Evolutionary conservation across 2,888 invertebrate genomes (phyloP).

Genomic region (Phragmatobia fuliginosa): DNA sequence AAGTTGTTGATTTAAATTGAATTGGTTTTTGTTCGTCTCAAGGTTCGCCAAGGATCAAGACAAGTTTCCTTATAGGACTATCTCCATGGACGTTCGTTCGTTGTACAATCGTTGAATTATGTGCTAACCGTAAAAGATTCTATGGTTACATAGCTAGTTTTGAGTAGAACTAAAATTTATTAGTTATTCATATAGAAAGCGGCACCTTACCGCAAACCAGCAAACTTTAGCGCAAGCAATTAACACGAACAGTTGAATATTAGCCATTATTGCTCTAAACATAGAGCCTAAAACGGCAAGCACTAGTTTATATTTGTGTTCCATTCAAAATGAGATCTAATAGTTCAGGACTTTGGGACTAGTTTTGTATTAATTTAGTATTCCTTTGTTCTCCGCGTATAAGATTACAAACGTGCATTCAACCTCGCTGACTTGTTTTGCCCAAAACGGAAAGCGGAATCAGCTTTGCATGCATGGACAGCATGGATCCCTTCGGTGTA

Average conservation of each 20-base stretch:
- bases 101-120: background rate
- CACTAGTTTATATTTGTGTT: constrained; percentile 14
- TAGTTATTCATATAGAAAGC: background rate
- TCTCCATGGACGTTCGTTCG: constrained; percentile 48
- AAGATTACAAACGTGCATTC: constrained; percentile 48
- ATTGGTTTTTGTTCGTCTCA: constrained; percentile 66
- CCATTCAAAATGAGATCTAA: constrained; percentile 46
- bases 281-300: constrained; percentile 36
- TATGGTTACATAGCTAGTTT: background rate
- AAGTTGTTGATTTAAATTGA: constrained; percentile 60
- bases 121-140: background rate
- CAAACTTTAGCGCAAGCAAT: background rate
- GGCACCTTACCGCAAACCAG: background rate
- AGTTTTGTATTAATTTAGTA: constrained; percentile 36
- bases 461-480: constrained; percentile 46
- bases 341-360: constrained; percentile 31
- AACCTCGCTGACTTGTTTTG: constrained; percentile 66
- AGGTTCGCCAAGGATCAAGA: constrained; percentile 65
- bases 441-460: constrained; percentile 75
- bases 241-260: constrained; percentile 16
- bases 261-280: constrained; percentile 23
- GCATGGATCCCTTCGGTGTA: constrained; percentile 39
- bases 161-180: background rate
- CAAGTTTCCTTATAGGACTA: constrained; percentile 71
- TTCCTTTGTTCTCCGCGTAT: constrained; percentile 55